These are phyloP conservation scores for Synanthedon formicaeformis DNA, from an alignment of 2,888 invertebrate species.

Conservation along the genomic window DNA sequence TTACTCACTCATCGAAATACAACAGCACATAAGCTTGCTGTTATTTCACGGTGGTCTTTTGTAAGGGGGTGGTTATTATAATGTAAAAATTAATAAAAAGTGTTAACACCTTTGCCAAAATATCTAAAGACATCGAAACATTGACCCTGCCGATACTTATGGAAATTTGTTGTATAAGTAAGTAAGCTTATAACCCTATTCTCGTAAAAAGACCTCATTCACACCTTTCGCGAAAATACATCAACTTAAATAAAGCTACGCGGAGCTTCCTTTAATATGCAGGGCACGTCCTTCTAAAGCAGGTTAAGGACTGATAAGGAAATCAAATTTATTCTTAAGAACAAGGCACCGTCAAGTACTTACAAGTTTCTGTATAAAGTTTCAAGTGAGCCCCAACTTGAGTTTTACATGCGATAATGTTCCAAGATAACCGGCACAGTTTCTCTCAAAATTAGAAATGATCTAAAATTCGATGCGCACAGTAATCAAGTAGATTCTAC, in stretches of 20 bases:
- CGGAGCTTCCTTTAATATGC: slow-evolving; percentile 21
- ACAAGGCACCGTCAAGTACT: slow-evolving; percentile 8
- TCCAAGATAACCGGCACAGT: not conserved
- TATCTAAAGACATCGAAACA: not conserved
- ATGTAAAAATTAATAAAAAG: too few relatives aligned
- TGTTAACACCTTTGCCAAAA: too few relatives aligned
- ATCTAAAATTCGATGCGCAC: too few relatives aligned
- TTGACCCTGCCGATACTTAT: not conserved
- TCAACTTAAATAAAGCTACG: not conserved
- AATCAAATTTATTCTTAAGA: slow-evolving; percentile 49
- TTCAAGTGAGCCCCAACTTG: not conserved
- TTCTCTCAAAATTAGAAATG: not conserved
- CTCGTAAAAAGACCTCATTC: not conserved
- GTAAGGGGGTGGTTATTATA: too few relatives aligned
- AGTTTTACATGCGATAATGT: not conserved
- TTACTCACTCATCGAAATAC: too few relatives aligned
- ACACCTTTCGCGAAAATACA: not conserved
- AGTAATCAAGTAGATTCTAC: too few relatives aligned
- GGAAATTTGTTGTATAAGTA: not conserved
- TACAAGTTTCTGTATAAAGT: not conserved
- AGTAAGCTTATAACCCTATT: not conserved
- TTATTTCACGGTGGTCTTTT: too few relatives aligned
- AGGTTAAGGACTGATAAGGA: slow-evolving; percentile 45
- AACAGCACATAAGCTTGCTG: too few relatives aligned
- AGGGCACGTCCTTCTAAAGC: slow-evolving; percentile 38